Percentiles rank a stretch among this genome's conserved stretches.
phyloP scores from a whole-genome alignment of 2,797 vertebrate genomes.

The Erithacus rubecula region DNA sequence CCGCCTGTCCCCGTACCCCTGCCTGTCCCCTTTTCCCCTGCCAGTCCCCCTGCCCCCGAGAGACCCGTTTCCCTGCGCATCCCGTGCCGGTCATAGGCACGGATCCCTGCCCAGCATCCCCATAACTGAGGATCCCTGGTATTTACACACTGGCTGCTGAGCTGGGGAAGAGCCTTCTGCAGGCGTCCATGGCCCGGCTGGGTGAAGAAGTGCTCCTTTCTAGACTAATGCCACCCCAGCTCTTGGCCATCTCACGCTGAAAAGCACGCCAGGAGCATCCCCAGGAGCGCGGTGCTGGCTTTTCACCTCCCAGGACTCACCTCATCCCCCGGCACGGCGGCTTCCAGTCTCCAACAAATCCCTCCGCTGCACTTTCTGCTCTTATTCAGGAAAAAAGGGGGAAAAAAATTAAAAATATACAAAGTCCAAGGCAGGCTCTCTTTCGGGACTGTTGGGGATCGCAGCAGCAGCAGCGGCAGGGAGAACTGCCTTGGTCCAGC shows the following conservation, averaged over 20 bases:
- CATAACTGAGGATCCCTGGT: not conserved
- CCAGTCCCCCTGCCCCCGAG: not conserved
- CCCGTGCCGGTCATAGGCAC: not conserved
- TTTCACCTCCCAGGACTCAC: conserved; percentile 3
- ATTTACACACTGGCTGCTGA: not conserved
- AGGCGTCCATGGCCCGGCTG: not conserved
- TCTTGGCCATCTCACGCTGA: not conserved
- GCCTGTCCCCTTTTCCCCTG: not conserved
- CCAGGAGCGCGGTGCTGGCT: not conserved
- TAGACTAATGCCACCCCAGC: not conserved
- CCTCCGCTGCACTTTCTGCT: not conserved
- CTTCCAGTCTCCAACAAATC: not conserved
- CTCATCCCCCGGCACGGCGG: not conserved
- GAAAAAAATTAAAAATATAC: not conserved
- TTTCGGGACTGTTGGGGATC: not conserved
- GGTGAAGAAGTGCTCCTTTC: not conserved
- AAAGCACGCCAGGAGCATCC: not conserved
- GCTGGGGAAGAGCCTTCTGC: not conserved
- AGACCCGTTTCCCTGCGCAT: not conserved
- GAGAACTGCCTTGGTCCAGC: not conserved
- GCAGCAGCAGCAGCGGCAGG: not conserved
- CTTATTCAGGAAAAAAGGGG: not conserved
- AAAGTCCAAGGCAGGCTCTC: not conserved
- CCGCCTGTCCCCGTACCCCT: not conserved
- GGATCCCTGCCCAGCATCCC: not conserved